Percentiles rank a stretch among this genome's conserved stretches.
Conservation (phyloP, 2,888 invertebrate genomes). For the Dryobota labecula region DNA sequence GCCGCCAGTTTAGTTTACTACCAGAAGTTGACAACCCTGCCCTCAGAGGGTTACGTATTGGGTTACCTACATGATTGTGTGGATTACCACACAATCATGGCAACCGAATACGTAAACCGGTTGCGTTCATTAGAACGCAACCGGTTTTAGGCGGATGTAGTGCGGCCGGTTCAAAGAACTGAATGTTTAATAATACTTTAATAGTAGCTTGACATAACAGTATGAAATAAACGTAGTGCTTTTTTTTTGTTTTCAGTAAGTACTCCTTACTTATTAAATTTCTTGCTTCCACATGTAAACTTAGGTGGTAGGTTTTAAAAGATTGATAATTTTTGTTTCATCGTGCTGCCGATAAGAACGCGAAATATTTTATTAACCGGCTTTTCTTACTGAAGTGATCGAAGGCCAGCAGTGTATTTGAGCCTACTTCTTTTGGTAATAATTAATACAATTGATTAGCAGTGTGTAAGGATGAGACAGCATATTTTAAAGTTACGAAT, state of each 20-base stretch:
- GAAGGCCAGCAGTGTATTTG: background rate
- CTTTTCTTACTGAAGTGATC: background rate
- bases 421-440: background rate
- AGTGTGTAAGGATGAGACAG: slow-evolving; percentile 15
- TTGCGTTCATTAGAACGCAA: too few species aligned
- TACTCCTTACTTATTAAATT: too few species aligned
- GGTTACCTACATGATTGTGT: slow-evolving; percentile 41
- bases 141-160: slow-evolving; percentile 53
- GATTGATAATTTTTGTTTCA: too few species aligned
- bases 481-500: background rate
- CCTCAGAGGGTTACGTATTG: slow-evolving; percentile 13
- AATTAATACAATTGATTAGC: background rate
- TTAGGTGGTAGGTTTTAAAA: too few species aligned
- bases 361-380: background rate
- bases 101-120: too few species aligned
- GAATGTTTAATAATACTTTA: background rate
- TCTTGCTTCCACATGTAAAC: too few species aligned
- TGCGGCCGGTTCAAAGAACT: slow-evolving; percentile 50
- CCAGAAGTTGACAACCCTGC: slow-evolving; percentile 31
- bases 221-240: too few species aligned
- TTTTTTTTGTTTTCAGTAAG: too few species aligned
- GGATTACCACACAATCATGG: too few species aligned
- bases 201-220: slow-evolving; percentile 17
- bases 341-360: background rate
- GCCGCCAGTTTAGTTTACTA: background rate